Base-by-base conservation (phyloP, 2,113 vertebrate genomes). In the Aplodontia rufa region DNA sequence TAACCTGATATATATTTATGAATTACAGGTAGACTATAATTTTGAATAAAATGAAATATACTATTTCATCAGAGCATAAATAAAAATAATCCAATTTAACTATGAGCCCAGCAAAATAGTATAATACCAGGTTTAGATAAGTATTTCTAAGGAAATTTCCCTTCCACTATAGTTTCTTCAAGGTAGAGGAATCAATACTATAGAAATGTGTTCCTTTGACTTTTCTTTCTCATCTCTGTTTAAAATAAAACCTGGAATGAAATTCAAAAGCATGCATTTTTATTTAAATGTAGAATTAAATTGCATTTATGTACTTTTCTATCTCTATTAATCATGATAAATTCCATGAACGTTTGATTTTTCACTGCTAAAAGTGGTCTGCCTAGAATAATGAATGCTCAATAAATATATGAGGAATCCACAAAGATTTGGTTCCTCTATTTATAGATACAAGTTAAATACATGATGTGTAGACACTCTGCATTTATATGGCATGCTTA, bases 361-460 rank as follows among this genome's bases (percentile, higher is more conserved):
- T 66, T 96, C 28, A 26, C 0, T n/a, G 11, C 14, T 74, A 9
- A 88, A 79, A 49, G 0, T 1, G 35, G 14, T 76, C 37, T 78
- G 19, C 17, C 10, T 88, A 30, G 11, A 49, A 84, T 28, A 81
- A 4, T 8, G 10, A 40, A 30, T 82, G 4, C 8, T 88, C 24
- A 66, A 8, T 62, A 86, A 89, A 93, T 58, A 75, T 24, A 49
- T 8, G 24, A 75, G n/a, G 22, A 85, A 71, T 55, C 6, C 32
- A 76, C 51, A 5, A 53, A 68, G 10, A 68, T 88, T 51, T 62
- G 28, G 35, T 32, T 47, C 14, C 1, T 79, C 28, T 53, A 82
- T 72, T 92, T 79, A 42, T 49, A n/a, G 24, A 88, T 71, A 89
- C 19, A 91, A 32, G 14, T 81, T 81, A 93, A 80, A 90, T 55